Evolutionary conservation across 2,113 vertebrate genomes (phyloP), one percentile per base, ranked within the genome.

Genomic region (Hippoglossus stenolepis): DNA sequence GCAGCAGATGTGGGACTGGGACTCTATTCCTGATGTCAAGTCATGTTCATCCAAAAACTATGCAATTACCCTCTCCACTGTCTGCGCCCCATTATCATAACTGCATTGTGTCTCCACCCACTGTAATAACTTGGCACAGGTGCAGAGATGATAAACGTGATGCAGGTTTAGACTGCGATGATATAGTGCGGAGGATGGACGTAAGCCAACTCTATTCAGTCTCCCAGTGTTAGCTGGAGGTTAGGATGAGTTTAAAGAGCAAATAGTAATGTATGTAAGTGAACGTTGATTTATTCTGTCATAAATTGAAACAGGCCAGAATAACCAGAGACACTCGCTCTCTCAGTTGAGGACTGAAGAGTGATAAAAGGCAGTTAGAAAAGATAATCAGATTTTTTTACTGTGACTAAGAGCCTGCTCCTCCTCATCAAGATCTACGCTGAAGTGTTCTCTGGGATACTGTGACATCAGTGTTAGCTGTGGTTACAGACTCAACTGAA

Each of bases 51-150:
- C 77, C 80, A 77, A 84, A 87, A 79, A 74, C 53, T 68, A 75
- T 67, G 81, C 84, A 89, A 89, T 85, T 78, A 90, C 88, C 82
- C 83, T 82, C 82, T 83, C 64, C 56, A 62, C 77, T 82, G 74
- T 51, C 17, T 82, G 87, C 5, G 5, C 60, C 28, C 70, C 79
- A 87, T 89, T 87, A 87, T 70, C 71, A 78, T 91, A 85, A 91
- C 86, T 85, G 49, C 75, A 83, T 86, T 86, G 87, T 75, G 79
- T 60, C 77, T 87, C 72, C 78, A 85, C 68, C 74, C 62, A 64
- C 57, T 83, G 77, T 80, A 81, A 80, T 85, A 86, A 78, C 75
- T 80, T 87, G 79, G 81, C 75, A 80, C 84, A 87, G 78, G 85
- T 84, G 88, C 80, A 69, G 57, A 57, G 63, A 57, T 75, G 69